Evolutionary conservation across 2,888 invertebrate genomes (phyloP).

Genomic region (Cenopis cana): DNA sequence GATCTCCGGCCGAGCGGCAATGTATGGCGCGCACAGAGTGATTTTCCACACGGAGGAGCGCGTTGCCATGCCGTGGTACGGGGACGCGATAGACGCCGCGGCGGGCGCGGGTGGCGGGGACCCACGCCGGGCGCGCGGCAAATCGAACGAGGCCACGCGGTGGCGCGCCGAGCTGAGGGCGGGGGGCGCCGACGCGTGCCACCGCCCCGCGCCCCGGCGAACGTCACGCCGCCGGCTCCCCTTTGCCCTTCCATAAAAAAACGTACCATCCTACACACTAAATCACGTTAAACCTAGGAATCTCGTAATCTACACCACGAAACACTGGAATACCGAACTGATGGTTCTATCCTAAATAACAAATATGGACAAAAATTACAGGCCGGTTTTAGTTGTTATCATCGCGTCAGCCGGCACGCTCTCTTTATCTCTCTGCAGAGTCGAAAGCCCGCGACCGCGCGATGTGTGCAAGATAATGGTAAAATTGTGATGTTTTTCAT

Average conservation of each 20-base stretch:
- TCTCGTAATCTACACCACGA: conserved; percentile 80
- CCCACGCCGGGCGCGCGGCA: conserved; percentile 70
- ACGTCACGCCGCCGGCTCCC: conserved; percentile 41
- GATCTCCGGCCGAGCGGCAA: conserved; percentile 63
- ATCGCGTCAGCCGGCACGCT: conserved; percentile 69
- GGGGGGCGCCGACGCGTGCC: conserved; percentile 58
- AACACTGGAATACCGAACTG: conserved; percentile 79
- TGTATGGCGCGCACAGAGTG: conserved; percentile 66
- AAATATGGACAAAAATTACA: conserved; percentile 80
- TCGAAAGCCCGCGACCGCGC: conserved; percentile 67
- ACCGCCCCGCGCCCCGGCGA: conserved; percentile 58
- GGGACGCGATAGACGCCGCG: conserved; percentile 60
- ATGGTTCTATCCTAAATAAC: conserved; percentile 74
- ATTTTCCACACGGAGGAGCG: conserved; percentile 71
- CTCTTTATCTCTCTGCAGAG: conserved; percentile 73
- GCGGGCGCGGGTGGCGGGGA: conserved; percentile 57
- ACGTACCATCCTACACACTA: conserved; percentile 79
- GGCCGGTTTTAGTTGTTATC: conserved; percentile 72
- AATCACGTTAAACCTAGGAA: conserved; percentile 81
- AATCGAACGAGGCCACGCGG: conserved; percentile 83
- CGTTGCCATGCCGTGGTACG: conserved; percentile 73
- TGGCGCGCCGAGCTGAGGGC: conserved; percentile 52
- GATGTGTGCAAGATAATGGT: conserved; percentile 76
- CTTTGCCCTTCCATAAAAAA: conserved; percentile 71
- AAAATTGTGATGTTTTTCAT: conserved; percentile 84